Conservation (phyloP, 2,888 invertebrate species). For the Sthenelais limicola region DNA sequence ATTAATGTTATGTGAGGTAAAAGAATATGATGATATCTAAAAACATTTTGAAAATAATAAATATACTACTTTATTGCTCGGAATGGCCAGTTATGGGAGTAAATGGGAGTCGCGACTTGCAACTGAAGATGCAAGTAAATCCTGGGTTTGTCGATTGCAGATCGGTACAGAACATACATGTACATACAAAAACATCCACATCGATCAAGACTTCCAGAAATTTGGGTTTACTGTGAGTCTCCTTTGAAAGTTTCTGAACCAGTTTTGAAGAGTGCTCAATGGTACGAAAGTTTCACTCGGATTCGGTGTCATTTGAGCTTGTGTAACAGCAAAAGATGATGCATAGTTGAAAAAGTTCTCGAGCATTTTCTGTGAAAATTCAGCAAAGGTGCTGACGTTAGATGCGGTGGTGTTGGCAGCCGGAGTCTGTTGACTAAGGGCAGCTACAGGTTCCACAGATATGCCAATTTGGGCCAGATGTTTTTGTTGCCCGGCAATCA, state of each 20-base stretch:
- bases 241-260: constrained; percentile 95
- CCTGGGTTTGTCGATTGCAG: too few relatives aligned
- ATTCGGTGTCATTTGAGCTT: constrained; percentile 84
- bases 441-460: constrained; percentile 83
- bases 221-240: constrained; percentile 91
- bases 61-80: too few relatives aligned
- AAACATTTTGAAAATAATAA: neutral
- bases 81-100: too few relatives aligned
- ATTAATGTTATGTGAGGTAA: too few relatives aligned
- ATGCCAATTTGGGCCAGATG: constrained; percentile 96
- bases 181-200: neutral
- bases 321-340: constrained; percentile 88
- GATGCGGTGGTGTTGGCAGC: constrained; percentile 62
- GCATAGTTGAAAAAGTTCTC: constrained; percentile 93
- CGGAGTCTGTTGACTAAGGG: constrained; percentile 75
- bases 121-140: too few relatives aligned
- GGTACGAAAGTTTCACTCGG: constrained; percentile 90
- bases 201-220: constrained; percentile 82
- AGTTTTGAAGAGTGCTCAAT: constrained; percentile 87
- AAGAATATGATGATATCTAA: neutral
- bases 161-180: too few relatives aligned
- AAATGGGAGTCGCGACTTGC: too few relatives aligned
- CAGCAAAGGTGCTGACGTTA: constrained; percentile 72
- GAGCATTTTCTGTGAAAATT: constrained; percentile 88
- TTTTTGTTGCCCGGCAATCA: constrained; percentile 64